Percentiles rank a stretch among this genome's conserved stretches.
Evolutionary conservation across 2,888 invertebrate species (phyloP).

Genomic region (Eumerus sabulonum): DNA sequence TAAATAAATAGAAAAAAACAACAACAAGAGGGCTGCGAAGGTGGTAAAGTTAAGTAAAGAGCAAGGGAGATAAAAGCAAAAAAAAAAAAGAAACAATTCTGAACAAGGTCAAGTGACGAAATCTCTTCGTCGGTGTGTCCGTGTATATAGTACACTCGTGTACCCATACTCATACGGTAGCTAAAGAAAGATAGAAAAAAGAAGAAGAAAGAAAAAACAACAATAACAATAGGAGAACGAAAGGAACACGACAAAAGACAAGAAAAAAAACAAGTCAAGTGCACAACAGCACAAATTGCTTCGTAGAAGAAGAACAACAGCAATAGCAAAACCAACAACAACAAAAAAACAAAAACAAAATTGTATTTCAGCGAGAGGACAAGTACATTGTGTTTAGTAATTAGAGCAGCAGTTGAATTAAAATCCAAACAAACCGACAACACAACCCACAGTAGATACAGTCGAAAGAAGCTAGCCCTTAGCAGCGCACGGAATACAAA

Average conservation of each 20-base stretch:
- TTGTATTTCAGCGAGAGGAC: slow-evolving; percentile 8
- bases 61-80: not conserved
- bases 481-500: no score
- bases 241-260: slow-evolving; percentile 18
- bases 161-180: no score
- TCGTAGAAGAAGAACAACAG: not conserved
- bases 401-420: slow-evolving; percentile 36
- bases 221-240: slow-evolving; percentile 35
- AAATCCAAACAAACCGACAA: slow-evolving; percentile 1
- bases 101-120: slow-evolving; percentile 69
- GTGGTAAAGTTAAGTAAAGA: no score
- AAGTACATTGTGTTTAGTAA: slow-evolving; percentile 28
- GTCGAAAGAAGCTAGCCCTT: no score
- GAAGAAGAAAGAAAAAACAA: slow-evolving; percentile 13
- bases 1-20: no score
- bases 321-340: slow-evolving; percentile 12
- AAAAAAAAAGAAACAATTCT: slow-evolving; percentile 55
- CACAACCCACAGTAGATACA: no score
- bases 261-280: slow-evolving; percentile 18
- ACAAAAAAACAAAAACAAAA: no score
- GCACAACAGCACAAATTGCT: not conserved
- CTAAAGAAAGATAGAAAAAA: slow-evolving; percentile 16
- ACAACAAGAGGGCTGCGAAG: no score
- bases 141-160: slow-evolving; percentile 30
- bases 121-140: slow-evolving; percentile 52